Percentiles rank a stretch among this genome's conserved stretches.
Evolutionary conservation across 2,797 vertebrate genomes (phyloP).

Genomic region (Gadopsis marmoratus): DNA sequence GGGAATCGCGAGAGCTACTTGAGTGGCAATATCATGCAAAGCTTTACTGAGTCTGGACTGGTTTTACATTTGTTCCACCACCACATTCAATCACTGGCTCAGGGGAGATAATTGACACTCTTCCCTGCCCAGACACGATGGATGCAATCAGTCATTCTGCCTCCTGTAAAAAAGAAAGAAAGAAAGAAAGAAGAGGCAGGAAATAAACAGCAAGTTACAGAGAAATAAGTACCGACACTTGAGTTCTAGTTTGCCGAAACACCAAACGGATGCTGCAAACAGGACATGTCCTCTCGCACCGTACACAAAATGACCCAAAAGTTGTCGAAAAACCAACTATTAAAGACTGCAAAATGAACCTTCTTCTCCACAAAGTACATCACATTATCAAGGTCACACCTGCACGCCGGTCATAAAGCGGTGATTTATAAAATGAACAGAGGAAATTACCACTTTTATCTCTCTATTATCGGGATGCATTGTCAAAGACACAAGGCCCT

Average conservation of each 20-base stretch:
- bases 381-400: neutral
- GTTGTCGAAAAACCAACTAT: too few relatives aligned
- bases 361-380: neutral
- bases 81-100: conserved; percentile 70
- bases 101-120: conserved; percentile 61
- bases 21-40: conserved; percentile 38
- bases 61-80: conserved; percentile 58
- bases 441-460: neutral
- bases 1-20: conserved; percentile 22
- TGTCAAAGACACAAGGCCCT: conserved; percentile 2
- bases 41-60: conserved; percentile 34
- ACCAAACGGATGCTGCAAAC: neutral
- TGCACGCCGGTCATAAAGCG: neutral
- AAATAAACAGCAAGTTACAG: conserved; percentile 19
- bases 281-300: neutral
- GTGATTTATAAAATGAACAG: neutral
- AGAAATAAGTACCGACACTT: conserved; percentile 6
- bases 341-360: neutral
- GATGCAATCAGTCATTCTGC: conserved; percentile 67
- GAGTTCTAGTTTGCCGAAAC: neutral
- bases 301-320: neutral
- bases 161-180: conserved; percentile 35
- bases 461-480: neutral
- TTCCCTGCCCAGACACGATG: conserved; percentile 65
- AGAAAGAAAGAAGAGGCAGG: neutral